Evolutionary conservation across 2,797 vertebrate genomes (phyloP), one percentile per base, ranked within the genome.

Genomic region (Babyrousa celebensis): DNA sequence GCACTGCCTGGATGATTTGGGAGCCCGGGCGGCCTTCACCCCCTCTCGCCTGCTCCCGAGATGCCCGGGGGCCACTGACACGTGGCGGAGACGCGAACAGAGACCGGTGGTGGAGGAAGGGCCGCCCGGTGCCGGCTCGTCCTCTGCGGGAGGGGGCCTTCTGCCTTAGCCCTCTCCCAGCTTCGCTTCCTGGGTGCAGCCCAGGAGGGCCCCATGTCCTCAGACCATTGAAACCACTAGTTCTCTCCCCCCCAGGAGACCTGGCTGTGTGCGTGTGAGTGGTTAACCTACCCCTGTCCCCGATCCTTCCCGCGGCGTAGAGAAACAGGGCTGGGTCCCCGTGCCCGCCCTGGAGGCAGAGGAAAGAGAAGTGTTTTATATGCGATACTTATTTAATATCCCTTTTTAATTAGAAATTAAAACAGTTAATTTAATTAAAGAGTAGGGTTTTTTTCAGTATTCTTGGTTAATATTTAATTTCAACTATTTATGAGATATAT

Each of bases 391-490:
- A 99, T 99, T 99, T 99, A 99, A 99, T 99, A 98, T 98, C 98
- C 98, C 98, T 98, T 99, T 99, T 98, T 97, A 98, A 99, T 98
- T 98, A 99, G 98, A 99, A 99, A 99, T 99, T 99, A 99, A 98
- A 98, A 98, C 98, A 98, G 98, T 98, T 99, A 99, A 99, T 98
- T 99, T 98, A 99, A 99, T 98, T 98, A 98, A 98, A 99, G 98
- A 98, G 98, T 99, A 99, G 99, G 98, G 98, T 98, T 99, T 98
- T 97, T 98, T 99, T 99, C 99, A 99, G 99, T 99, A 99, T 99
- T 99, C 99, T 98, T 98, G 98, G 98, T 99, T 99, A 99, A 99
- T 99, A 99, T 99, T 99, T 99, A 99, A 99, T 99, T 99, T 99
- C 98, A 99, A 99, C 99, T 99, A 99, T 99, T 99, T 99, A 99